Base-by-base conservation (phyloP, 2,113 vertebrate species). In the Neogobius melanostomus region DNA sequence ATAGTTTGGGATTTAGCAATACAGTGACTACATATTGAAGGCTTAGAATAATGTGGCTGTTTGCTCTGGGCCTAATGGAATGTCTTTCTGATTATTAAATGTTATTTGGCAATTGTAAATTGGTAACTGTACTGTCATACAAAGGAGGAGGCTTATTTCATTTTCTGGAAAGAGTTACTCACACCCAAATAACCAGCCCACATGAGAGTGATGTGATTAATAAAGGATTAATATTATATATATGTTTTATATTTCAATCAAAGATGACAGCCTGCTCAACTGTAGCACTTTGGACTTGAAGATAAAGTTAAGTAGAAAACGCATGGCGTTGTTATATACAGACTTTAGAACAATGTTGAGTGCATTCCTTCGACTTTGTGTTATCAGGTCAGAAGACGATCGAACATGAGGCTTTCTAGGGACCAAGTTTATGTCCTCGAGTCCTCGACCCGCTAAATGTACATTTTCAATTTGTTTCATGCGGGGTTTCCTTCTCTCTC, bases 401-500 rank as follows among this genome's bases (percentile, higher is more conserved):
- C 28, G 4, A 36, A 5, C 28, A 36, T 51, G 14, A 6, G 14
- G 50, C 50, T 2, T 51, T 15, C n/a, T 51, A 51, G n/a, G 50
- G 6, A 11, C 10, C 53, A 56, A 28, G 10, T 56, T 56, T 28
- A 28, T 16, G 17, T 28, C 17, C 8, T 9, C 17, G 21, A 21
- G 52, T 56, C 53, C 11, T 2, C 12, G 28, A 59, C 42, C 11
- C 36, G 56, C 56, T 42, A 59, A 59, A 36, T 14, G 56, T 59
- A 28, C 11, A 11, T 16, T 28, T 28, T 11, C 53, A 56, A 59
- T 17, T 43, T 8, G 12, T 15, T 43, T 60, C 36, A 60, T 42
- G 28, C n/a, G 36, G 28, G 15, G 15, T 6, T n/a, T 61, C 7
- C 59, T 3, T 69, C 57, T 62, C 11, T 69, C 12, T 78, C 21